phyloP scores from a whole-genome alignment of 2,797 vertebrate species.

The Onychomys leucogaster region DNA sequence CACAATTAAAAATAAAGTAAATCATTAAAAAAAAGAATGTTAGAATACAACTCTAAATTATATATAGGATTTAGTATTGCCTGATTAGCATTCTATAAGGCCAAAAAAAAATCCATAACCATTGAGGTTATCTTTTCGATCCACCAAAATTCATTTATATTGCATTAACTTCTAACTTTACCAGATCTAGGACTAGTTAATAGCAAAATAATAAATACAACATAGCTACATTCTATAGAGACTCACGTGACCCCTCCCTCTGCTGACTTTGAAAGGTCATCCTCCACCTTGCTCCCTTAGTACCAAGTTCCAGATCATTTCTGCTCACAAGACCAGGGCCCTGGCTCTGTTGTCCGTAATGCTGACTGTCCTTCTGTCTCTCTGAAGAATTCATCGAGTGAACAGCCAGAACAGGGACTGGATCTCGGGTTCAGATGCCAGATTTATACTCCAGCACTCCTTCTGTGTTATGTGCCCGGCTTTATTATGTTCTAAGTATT shows the following conservation, averaged over 20 bases:
- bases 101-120: not conserved
- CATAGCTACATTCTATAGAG: not conserved
- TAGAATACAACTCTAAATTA: slow-evolving; percentile 38
- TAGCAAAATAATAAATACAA: not conserved
- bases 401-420: not conserved
- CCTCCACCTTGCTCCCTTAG: not conserved
- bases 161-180: slow-evolving; percentile 21
- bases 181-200: slow-evolving; percentile 18
- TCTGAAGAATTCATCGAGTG: not conserved
- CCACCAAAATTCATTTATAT: slow-evolving; percentile 27
- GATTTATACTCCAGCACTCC: not conserved
- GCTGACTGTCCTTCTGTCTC: not conserved
- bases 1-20: not conserved
- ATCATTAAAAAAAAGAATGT: not conserved
- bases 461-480: not conserved
- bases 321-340: slow-evolving; percentile 2
- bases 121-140: slow-evolving; percentile 22
- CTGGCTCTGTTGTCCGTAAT: not conserved
- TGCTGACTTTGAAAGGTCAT: not conserved
- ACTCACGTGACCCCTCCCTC: not conserved
- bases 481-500: not conserved
- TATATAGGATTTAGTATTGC: not conserved
- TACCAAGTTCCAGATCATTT: slow-evolving; percentile 28
- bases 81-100: not conserved
- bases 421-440: not conserved